Base-by-base conservation (phyloP, 2,888 invertebrate genomes). In the Luperina testacea region DNA sequence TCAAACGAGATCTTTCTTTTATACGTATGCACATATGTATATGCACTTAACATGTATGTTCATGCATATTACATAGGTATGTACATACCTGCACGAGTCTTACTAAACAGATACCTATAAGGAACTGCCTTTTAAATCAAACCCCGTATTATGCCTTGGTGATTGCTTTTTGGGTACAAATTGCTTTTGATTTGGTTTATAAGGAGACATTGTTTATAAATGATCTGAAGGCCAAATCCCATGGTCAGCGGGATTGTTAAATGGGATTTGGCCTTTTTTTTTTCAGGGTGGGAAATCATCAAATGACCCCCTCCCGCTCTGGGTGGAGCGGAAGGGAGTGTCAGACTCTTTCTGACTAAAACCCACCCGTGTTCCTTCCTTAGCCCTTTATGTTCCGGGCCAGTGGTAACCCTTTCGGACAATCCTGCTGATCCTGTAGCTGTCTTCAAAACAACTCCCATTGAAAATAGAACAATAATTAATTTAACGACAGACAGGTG, bases 1-100 rank as follows among this genome's bases (percentile, higher is more conserved):
- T 74, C 72, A 80, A 80, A 67, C 42, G 59, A 71, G 63, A 53
- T 77, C 69, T 57, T 77, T 73, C 81, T 79, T 83, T 65, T 75
- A 32, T 65, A 68, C 15, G 45, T 45, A 11, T 11, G 7, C 65
- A 38, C 6, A 6, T 38, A 65, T n/a, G 38, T 68, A 77, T 38
- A 45, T 75, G 27, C 57, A 20, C 38, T 84, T 68, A 77, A 71
- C 71, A 84, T 84, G 77, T 80, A 75, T 80, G 81, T 75, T 65
- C 69, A 84, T 83, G 75, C 75, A 84, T 84, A 76, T 80, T 71
- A 80, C 65, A 84, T 83, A 42, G 17, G 48, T 79, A 51, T 61
- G 80, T 73, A 84, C 80, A 83, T 80, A 57, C 80, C 65, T 51
- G 75, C 84, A 75, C 83, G 82, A 61, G 69, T 51, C 69, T 75